Conservation (phyloP, 2,888 invertebrate genomes). For the Malacosoma neustria region DNA sequence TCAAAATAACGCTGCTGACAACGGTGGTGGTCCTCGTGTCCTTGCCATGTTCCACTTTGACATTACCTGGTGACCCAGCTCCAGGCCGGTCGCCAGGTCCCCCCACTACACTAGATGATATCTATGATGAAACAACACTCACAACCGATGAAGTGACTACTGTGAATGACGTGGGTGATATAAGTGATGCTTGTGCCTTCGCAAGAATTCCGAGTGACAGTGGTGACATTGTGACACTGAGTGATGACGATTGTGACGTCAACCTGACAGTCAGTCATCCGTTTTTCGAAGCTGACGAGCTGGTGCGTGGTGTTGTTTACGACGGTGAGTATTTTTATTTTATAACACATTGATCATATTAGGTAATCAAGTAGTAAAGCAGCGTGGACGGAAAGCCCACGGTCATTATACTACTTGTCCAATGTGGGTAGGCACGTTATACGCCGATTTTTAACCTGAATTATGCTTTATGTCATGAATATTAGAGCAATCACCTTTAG, state of each 20-base stretch:
- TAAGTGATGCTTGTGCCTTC: conserved; percentile 56
- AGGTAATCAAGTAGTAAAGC: no score
- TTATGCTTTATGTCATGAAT: no score
- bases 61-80: conserved; percentile 76
- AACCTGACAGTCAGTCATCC: conserved; percentile 67
- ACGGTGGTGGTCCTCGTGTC: conserved; percentile 41
- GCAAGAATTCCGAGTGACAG: conserved; percentile 58
- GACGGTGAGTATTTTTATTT: conserved; percentile 58
- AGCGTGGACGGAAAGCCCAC: no score
- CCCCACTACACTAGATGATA: conserved; percentile 33
- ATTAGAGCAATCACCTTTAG: no score
- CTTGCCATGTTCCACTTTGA: conserved; percentile 55
- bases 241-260: conserved; percentile 54
- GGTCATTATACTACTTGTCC: no score
- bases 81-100: conserved; percentile 80
- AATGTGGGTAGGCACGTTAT: no score
- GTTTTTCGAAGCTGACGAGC: conserved; percentile 63
- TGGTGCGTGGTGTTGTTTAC: conserved; percentile 71
- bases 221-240: conserved; percentile 52
- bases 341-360: no score
- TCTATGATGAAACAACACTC: conserved; percentile 34
- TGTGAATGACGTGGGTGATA: conserved; percentile 26
- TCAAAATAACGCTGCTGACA: conserved; percentile 20
- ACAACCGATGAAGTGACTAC: conserved; percentile 34
- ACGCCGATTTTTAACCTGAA: no score